Conservation (phyloP, 1,140 invertebrate genomes). For the Nymphalis io region DNA sequence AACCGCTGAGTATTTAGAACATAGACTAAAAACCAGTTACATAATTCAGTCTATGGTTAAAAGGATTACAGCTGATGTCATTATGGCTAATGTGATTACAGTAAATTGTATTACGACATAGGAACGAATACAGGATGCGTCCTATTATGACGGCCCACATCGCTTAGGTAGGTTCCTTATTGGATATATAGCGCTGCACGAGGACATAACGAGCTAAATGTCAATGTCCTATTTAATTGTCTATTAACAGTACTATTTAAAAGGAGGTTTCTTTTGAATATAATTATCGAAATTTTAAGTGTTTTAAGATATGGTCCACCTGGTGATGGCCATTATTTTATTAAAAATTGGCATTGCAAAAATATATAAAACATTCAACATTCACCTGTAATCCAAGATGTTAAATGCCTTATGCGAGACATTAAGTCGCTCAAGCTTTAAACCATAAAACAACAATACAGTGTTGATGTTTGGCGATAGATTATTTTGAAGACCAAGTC, state of each 20-base stretch:
- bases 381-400: too few species aligned
- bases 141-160: conserved; percentile 48
- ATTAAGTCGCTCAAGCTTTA: too few species aligned
- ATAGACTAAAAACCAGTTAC: conserved; percentile 11
- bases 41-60: conserved; percentile 40
- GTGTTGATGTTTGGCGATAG: too few species aligned
- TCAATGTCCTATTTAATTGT: background rate
- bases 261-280: too few species aligned
- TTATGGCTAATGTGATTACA: conserved; percentile 68
- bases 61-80: conserved; percentile 61
- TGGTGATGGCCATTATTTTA: too few species aligned
- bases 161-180: conserved; percentile 1
- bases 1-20: background rate
- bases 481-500: too few species aligned
- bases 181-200: background rate
- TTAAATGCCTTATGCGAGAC: too few species aligned
- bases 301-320: too few species aligned
- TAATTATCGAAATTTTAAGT: too few species aligned
- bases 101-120: conserved; percentile 67
- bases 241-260: background rate
- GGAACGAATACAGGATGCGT: conserved; percentile 59
- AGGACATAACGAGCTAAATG: background rate
- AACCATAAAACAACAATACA: too few species aligned
- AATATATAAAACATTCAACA: too few species aligned
- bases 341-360: too few species aligned